Evolutionary conservation across 2,797 vertebrate species (phyloP).

Genomic region (Gadopsis marmoratus): DNA sequence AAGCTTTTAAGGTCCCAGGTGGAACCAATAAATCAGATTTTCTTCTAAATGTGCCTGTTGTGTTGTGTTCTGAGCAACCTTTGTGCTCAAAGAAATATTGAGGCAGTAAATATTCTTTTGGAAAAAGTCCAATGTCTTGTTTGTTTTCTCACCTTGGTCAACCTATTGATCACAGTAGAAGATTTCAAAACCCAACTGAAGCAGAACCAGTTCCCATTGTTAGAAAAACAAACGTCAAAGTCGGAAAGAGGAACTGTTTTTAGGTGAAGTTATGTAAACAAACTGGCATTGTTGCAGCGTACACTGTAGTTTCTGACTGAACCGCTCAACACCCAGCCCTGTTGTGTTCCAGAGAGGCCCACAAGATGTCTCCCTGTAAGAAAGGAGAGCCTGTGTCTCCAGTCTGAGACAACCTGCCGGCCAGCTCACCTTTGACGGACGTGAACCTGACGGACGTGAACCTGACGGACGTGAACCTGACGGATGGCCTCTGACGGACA

Average conservation of each 20-base stretch:
- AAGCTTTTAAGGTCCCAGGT: neutral
- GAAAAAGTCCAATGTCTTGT: neutral
- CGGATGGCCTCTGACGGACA: too few relatives aligned
- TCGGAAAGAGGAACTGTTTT: too few relatives aligned
- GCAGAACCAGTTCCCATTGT: slow-evolving; percentile 9
- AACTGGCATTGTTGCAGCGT: neutral
- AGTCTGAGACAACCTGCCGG: slow-evolving; percentile 86
- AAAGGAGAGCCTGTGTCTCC: slow-evolving; percentile 88
- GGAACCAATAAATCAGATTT: too few relatives aligned
- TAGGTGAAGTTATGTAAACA: neutral
- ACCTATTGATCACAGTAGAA: neutral
- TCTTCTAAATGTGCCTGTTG: too few relatives aligned
- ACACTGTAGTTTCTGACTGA: neutral
- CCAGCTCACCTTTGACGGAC: slow-evolving; percentile 79
- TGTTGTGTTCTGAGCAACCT: neutral
- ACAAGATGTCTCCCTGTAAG: slow-evolving; percentile 81
- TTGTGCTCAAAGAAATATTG: neutral
- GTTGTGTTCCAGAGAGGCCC: slow-evolving; percentile 84
- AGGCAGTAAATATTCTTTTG: neutral
- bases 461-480: too few relatives aligned
- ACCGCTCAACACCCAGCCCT: neutral
- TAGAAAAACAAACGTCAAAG: too few relatives aligned
- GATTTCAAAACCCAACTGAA: neutral
- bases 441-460: slow-evolving; percentile 78
- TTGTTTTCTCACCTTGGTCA: neutral